Base-by-base conservation (phyloP, 1,140 invertebrate species). In the Eriosoma lanigerum region DNA sequence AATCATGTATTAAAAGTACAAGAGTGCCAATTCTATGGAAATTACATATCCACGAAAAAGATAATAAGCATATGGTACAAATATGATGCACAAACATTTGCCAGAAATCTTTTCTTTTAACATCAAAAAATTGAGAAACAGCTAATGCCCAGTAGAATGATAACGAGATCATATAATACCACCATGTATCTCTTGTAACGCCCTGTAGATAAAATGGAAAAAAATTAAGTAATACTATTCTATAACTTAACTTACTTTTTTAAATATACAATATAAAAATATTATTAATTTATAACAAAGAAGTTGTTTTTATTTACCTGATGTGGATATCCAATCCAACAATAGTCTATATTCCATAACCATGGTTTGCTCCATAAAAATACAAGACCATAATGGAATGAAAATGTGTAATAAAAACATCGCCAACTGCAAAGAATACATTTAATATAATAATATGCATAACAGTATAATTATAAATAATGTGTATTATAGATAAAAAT, bases 1-100 rank as follows among this genome's bases (percentile, higher is more conserved):
- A 93, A 87, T 99, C 98, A 85, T 99, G 98, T 13, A 96, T 88
- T 64, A 98, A 85, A 21, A 99, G 87, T 29, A 98, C 94, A 46
- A 99, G 87, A 0, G 94, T 93, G 5, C 97, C 97, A 68, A 98
- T 92, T 50, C 97, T 89, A 81, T 94, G 92, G 82, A 98, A 89
- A 88, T 99, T 98, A 85, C 94, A 94, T 3, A 96, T 90, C 95
- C 96, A 99, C 38, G 95, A 97, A 84, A 98, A 92, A 62, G 89
- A 91, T 87, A 99, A 90, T 52, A 99, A 88, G 48, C 91, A 84
- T 83, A 99, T 93, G 4, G 97, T 98, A 6, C 94, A 93, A 84
- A 97, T 90, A 85, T 99, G 97, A 87, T 98, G 97, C 66, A 97
- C 89, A 85, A 98, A 96, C 96, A 99, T 98, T 89, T 98, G 95